Base-by-base conservation (phyloP, 2,113 vertebrate species). In the Tricholaema leucomelas region DNA sequence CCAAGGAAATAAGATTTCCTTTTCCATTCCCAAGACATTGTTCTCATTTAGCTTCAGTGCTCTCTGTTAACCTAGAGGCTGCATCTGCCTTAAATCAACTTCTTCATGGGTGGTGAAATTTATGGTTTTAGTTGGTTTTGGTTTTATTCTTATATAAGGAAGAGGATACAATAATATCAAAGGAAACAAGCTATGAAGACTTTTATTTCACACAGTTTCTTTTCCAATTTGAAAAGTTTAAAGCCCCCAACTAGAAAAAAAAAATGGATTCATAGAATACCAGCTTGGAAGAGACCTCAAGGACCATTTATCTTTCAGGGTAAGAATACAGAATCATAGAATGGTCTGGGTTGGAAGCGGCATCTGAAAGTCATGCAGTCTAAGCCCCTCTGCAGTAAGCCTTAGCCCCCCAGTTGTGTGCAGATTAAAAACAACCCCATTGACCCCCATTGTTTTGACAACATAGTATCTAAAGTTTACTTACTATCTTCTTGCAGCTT, bases 21-120 rank as follows among this genome's bases (percentile, higher is more conserved):
- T 38, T 78, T 35, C 55, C 21, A 21, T 55, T 91, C 67, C 56
- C 4, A 3, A 88, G 70, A 63, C 5, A 12, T 3, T 25, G 24
- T 56, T 85, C 4, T 28, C 87, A 71, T 82, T 85, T 12, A 80
- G 33, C 87, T 91, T 91, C 63, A 81, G 17, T 28, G 74, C 8
- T 71, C 50, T 66, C 36, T 33, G 42, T 15, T 81, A 2, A 4
- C 50, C 24, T 31, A 64, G 73, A 92, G 80, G 31, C 48, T 54
- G 82, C 92, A 94, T 88, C 85, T 92, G 85, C n/a, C 28, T 94
- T 92, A 84, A 88, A 89, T 93, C 71, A 89, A 42, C 63, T 65
- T 10, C 92, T 92, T 90, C 64, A 93, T 87, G 85, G 60, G 75
- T 67, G 88, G 80, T 58, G 3, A 30, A 11, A 8, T 10, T 79